Conservation (phyloP, 1,140 invertebrate genomes). For the Protaetia brevitarsis region DNA sequence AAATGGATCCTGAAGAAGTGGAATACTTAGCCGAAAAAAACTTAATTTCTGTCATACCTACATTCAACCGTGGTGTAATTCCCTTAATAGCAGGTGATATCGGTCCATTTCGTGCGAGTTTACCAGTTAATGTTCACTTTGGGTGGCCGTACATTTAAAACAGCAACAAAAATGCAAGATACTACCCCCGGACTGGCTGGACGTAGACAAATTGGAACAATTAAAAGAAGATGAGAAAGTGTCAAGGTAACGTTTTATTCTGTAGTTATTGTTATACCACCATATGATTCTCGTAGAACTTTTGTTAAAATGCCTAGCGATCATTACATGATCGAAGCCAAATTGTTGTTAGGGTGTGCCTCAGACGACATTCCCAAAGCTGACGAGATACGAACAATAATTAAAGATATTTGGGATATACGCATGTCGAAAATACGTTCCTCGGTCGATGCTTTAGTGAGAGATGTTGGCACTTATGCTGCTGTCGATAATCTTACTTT, state of each 20-base stretch:
- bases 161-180: slow-evolving; percentile 92
- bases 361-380: slow-evolving; percentile 75
- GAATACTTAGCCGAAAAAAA: slow-evolving; percentile 93
- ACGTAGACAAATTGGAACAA: slow-evolving; percentile 73
- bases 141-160: slow-evolving; percentile 91
- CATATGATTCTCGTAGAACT: slow-evolving; percentile 49
- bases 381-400: slow-evolving; percentile 81
- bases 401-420: slow-evolving; percentile 97
- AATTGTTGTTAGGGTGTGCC: slow-evolving; percentile 73
- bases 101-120: slow-evolving; percentile 65
- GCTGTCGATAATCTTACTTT: slow-evolving; percentile 87
- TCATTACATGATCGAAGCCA: slow-evolving; percentile 88
- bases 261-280: slow-evolving; percentile 13
- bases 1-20: slow-evolving; percentile 81
- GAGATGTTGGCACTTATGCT: slow-evolving; percentile 74
- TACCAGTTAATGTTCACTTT: slow-evolving; percentile 75
- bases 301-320: slow-evolving; percentile 90
- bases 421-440: slow-evolving; percentile 88
- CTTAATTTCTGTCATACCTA: slow-evolving; percentile 82
- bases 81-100: slow-evolving; percentile 70
- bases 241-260: slow-evolving; percentile 56
- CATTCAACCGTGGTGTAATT: slow-evolving; percentile 77
- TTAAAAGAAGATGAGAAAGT: slow-evolving; percentile 82
- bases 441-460: slow-evolving; percentile 86
- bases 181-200: slow-evolving; percentile 91